Conservation (phyloP, 2,113 vertebrate genomes). For the Speoplatyrhinus poulsoni region DNA sequence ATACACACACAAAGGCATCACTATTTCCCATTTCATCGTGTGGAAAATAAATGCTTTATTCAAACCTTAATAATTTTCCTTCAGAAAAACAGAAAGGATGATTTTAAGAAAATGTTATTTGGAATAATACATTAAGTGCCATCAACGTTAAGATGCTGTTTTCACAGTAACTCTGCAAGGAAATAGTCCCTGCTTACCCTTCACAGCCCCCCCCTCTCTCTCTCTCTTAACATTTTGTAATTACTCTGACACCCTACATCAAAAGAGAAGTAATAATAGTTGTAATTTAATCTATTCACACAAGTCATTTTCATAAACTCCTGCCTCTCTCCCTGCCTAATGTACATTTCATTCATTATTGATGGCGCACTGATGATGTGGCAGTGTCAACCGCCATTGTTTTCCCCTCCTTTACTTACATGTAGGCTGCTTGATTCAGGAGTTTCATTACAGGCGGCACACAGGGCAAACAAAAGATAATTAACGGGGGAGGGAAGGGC, state of each 20-base stretch:
- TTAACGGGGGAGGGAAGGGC: constrained; percentile 84
- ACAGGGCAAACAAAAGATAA: constrained; percentile 99
- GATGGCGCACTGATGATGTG: constrained; percentile 95
- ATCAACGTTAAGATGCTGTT: constrained; percentile 82
- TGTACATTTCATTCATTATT: constrained; percentile 97
- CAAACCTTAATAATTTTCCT: constrained; percentile 82
- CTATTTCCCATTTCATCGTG: constrained; percentile 54
- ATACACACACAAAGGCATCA: constrained; percentile 3
- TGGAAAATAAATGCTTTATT: constrained; percentile 75
- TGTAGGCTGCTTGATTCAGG: constrained; percentile 87
- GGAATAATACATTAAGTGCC: constrained; percentile 85
- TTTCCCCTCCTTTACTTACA: constrained; percentile 70
- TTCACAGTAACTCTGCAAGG: constrained; percentile 81
- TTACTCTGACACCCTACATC: constrained; percentile 96
- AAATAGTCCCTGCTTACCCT: constrained; percentile 72
- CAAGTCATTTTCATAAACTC: constrained; percentile 95
- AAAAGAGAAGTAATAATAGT: constrained; percentile 98
- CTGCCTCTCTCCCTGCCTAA: constrained; percentile 86
- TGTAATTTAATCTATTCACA: constrained; percentile 99
- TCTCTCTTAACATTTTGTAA: constrained; percentile 84
- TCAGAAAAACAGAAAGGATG: constrained; percentile 73
- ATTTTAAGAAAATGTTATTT: constrained; percentile 85
- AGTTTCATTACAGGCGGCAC: constrained; percentile 88
- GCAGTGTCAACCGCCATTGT: constrained; percentile 95
- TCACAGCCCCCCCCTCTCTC: constrained; percentile 20